phyloP scores from a whole-genome alignment of 2,797 vertebrate genomes.

The Pseudocheirus occidentalis region DNA sequence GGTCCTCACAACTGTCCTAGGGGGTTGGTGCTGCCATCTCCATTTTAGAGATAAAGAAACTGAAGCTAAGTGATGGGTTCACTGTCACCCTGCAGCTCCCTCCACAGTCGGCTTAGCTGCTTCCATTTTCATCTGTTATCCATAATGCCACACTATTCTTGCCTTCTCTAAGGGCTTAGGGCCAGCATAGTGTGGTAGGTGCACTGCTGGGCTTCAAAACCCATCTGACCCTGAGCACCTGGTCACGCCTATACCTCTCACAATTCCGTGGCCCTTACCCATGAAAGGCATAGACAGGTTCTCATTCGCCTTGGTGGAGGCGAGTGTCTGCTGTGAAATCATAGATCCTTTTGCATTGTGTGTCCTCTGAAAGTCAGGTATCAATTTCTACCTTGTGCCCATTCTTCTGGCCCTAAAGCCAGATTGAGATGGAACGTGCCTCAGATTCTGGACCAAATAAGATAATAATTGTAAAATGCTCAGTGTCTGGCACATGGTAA shows the following conservation, averaged over 20 bases:
- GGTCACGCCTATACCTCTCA: not conserved
- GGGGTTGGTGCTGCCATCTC: not conserved
- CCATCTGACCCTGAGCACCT: not conserved
- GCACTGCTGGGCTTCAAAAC: not conserved
- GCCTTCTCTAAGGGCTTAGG: not conserved
- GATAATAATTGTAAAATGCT: not conserved
- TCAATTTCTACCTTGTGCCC: not conserved
- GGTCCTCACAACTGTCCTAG: not conserved
- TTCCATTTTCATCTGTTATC: not conserved
- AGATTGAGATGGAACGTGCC: not conserved
- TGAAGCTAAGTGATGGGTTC: not conserved
- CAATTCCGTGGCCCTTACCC: not conserved
- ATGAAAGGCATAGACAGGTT: not conserved
- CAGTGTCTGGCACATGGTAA: not conserved
- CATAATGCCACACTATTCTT: not conserved
- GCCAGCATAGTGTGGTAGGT: not conserved
- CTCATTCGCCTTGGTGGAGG: not conserved
- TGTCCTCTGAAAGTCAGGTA: not conserved
- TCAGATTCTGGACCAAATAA: not conserved
- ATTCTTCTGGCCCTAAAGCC: not conserved
- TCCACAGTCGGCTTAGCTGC: not conserved
- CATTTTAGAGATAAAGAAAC: not conserved
- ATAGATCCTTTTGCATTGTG: not conserved
- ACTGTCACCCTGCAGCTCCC: not conserved
- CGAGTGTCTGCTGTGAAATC: not conserved